Evolutionary conservation across 1,140 invertebrate genomes (phyloP).

Genomic region (Ceratosolen fusciceps): DNA sequence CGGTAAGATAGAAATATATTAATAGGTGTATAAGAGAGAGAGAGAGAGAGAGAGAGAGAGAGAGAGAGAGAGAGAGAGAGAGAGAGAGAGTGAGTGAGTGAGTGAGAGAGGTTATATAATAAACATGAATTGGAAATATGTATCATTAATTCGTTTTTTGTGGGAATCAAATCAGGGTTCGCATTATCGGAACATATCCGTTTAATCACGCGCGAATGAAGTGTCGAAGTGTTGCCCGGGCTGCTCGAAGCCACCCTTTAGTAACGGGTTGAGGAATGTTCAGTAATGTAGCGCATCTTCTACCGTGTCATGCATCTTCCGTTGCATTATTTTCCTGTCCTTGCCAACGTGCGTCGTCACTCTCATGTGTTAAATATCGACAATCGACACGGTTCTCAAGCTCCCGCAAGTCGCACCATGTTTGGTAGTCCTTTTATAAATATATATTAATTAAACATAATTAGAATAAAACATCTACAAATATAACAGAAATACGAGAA

Average conservation of each 20-base stretch:
- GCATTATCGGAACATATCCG: not conserved
- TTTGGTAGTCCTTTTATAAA: constrained; percentile 87
- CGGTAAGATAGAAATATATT: too few relatives aligned
- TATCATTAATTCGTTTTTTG: not conserved
- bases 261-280: constrained; percentile 52
- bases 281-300: not conserved
- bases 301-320: constrained; percentile 9
- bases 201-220: constrained; percentile 66
- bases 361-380: constrained; percentile 95
- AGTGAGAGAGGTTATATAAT: too few relatives aligned
- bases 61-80: not conserved
- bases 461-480: too few relatives aligned
- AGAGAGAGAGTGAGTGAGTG: not conserved
- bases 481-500: too few relatives aligned
- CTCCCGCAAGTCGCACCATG: constrained; percentile 93
- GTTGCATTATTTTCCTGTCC: not conserved
- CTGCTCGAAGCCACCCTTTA: constrained; percentile 65
- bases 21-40: too few relatives aligned
- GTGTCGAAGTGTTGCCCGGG: constrained; percentile 65
- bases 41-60: too few relatives aligned
- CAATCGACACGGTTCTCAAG: constrained; percentile 87
- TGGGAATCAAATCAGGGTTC: not conserved
- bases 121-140: not conserved
- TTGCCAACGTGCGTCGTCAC: constrained; percentile 94
- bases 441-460: too few relatives aligned